Conservation (phyloP, 2,888 invertebrate species). For the Ennomos quercinarius region DNA sequence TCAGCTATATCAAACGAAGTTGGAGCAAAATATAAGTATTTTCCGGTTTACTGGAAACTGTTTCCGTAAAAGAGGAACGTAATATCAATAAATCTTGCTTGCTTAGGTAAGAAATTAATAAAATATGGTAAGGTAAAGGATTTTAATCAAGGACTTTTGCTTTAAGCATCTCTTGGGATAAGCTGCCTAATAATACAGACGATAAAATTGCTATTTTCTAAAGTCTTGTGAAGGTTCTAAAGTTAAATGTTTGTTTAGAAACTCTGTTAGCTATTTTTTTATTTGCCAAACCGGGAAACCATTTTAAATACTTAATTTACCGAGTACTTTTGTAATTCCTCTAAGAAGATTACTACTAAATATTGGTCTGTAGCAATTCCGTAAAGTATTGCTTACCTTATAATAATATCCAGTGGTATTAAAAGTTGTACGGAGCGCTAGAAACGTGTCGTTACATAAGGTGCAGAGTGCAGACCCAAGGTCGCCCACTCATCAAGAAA, state of each 20-base stretch:
- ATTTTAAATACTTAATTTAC: too few species aligned
- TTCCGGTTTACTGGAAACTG: background rate
- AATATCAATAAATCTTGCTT: constrained; percentile 3
- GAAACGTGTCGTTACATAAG: constrained; percentile 51
- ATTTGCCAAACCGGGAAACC: too few species aligned
- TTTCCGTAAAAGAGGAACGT: background rate
- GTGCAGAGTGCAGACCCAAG: constrained; percentile 45
- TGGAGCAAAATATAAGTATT: constrained; percentile 14
- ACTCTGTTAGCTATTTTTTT: too few species aligned
- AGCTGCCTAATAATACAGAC: too few species aligned
- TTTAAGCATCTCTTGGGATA: background rate
- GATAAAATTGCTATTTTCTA: too few species aligned
- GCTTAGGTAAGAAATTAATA: background rate
- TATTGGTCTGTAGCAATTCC: too few species aligned
- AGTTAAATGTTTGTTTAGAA: too few species aligned
- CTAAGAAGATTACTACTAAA: too few species aligned
- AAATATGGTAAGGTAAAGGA: background rate
- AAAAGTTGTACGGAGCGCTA: constrained; percentile 32
- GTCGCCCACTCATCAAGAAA: constrained; percentile 48
- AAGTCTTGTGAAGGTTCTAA: too few species aligned
- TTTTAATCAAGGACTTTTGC: background rate
- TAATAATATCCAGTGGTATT: background rate
- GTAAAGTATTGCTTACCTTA: too few species aligned
- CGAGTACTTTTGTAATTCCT: too few species aligned
- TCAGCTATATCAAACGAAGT: constrained; percentile 1